These are phyloP conservation scores for Anas georgica DNA, from an alignment of 2,797 vertebrate species.

Conservation along the genomic window DNA sequence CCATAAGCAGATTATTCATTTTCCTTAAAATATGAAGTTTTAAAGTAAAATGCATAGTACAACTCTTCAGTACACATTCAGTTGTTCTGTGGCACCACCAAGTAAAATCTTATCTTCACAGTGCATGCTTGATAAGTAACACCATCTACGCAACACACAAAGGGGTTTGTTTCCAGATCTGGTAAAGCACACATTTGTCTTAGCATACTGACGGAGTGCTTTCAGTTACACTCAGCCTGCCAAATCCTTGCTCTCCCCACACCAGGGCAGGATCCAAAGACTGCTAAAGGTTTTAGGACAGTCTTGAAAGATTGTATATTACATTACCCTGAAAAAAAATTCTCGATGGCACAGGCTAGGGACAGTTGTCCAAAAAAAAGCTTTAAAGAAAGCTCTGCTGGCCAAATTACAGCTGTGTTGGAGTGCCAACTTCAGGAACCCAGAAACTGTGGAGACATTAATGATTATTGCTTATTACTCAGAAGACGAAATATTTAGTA, in stretches of 20 bases:
- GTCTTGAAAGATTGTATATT: background rate
- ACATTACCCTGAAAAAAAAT: background rate
- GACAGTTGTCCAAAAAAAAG: background rate
- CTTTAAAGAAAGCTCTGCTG: background rate
- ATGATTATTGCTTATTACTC: background rate
- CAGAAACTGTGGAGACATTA: background rate
- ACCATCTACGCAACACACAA: background rate
- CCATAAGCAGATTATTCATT: background rate
- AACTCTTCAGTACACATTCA: background rate
- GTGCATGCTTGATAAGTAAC: background rate
- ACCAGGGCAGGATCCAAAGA: background rate
- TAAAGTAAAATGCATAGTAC: background rate
- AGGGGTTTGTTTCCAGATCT: conserved; percentile 21
- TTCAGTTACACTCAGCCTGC: background rate
- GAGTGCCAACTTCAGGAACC: background rate
- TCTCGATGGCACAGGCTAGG: background rate
- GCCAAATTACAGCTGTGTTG: background rate
- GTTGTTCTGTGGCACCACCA: background rate
- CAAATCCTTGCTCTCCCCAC: background rate
- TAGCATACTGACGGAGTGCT: background rate
- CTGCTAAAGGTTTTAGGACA: background rate
- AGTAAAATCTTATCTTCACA: background rate
- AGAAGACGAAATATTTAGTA: background rate
- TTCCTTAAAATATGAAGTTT: background rate
- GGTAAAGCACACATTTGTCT: background rate